These are phyloP conservation scores for Morbakka virulenta DNA, from an alignment of 30 jellyfish, hydroid and myxozoan genomes.

Conservation along the genomic window DNA sequence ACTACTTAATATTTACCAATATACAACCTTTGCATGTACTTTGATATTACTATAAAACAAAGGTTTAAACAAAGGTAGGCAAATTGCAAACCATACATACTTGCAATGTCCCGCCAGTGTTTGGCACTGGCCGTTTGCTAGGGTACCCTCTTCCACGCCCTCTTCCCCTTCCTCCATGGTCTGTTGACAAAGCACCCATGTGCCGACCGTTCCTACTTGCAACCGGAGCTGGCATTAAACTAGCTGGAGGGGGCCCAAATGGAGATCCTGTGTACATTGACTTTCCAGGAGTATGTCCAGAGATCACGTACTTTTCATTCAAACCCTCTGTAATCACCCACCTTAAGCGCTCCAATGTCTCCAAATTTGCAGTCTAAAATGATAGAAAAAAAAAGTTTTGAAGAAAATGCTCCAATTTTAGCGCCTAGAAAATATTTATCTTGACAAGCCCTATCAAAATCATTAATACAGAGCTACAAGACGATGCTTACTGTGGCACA, in stretches of 20 bases:
- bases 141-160: too few species aligned
- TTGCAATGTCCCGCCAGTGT: constrained; percentile 93
- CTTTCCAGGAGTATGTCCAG: constrained; percentile 64
- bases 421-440: too few species aligned
- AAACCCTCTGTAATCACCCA: constrained; percentile 97
- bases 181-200: constrained; percentile 47
- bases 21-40: too few species aligned
- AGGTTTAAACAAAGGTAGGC: not conserved
- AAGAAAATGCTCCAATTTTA: too few species aligned
- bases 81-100: constrained; percentile 30
- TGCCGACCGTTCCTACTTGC: constrained; percentile 70
- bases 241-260: constrained; percentile 62
- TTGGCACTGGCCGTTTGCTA: constrained; percentile 85
- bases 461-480: too few species aligned
- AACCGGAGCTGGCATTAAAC: constrained; percentile 52
- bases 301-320: constrained; percentile 64
- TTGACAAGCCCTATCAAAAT: too few species aligned
- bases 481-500: too few species aligned
- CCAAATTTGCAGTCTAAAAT: constrained; percentile 79
- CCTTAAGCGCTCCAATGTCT: constrained; percentile 83
- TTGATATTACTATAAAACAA: not conserved
- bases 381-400: not conserved
- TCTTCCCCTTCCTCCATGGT: constrained; percentile 68
- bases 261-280: constrained; percentile 47
- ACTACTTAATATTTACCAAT: too few species aligned